Evolutionary conservation across 2,888 invertebrate species (phyloP), one percentile per base, ranked within the genome.

Genomic region (Lepidochrysops patricia): DNA sequence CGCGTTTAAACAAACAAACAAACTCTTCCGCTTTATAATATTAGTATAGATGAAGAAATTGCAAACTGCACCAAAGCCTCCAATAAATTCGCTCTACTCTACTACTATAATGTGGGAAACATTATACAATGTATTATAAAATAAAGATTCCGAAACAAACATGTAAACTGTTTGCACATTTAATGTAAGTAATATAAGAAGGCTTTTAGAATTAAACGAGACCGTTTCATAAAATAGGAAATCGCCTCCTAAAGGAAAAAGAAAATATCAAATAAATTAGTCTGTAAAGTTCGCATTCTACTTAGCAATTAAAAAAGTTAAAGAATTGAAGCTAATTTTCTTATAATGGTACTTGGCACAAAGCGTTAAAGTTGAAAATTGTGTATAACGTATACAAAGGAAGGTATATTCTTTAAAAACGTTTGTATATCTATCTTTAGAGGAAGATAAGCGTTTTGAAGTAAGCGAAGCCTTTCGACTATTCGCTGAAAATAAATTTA

Each of bases 401-500:
- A 57, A 58, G 54, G 54, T 58, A 58, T 58, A 50, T 50, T 49
- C 48, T 58, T 58, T 34, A 50, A 58, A 50, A 50, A 32, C 43
- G 37, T 58, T 34, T 32, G 58, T 68, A 71, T 77, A 74, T 77
- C 78, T 72, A 76, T 74, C 73, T 72, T 77, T 78, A 72, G 72
- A 72, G 74, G 76, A 77, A 81, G 76, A 82, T 79, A 81, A 79
- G 73, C 76, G 71, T 80, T 82, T 80, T 79, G 77, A 82, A 85
- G 84, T 84, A 79, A 79, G 80, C 79, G 80, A 82, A 85, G 80
- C 79, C 80, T 82, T 82, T 80, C 76, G 82, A 80, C 81, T 83
- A 84, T 82, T 84, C 80, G 79, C 71, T 78, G 76, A 74, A 84
- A 86, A 84, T 80, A 87, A 87, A 84, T 79, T 79, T 76, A 77